phyloP scores from a whole-genome alignment of 2,797 vertebrate species.

The Chanos chanos region DNA sequence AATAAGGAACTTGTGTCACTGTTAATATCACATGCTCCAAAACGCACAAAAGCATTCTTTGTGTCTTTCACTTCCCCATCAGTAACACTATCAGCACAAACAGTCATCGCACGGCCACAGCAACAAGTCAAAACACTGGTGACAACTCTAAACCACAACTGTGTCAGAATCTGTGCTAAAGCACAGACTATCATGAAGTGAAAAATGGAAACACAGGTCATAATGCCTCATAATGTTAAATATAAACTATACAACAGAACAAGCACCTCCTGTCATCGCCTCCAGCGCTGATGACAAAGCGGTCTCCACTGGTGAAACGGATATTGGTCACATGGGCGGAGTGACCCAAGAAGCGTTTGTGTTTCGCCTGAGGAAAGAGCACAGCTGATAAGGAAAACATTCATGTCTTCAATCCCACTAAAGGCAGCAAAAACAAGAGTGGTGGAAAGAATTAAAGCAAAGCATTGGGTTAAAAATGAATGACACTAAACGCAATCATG shows the following conservation, averaged over 20 bases:
- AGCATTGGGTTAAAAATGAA: no score
- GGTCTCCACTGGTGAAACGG: constrained; percentile 90
- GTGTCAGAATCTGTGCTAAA: no score
- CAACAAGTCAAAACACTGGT: no score
- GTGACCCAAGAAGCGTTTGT: constrained; percentile 95
- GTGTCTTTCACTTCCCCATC: not conserved
- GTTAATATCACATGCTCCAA: no score
- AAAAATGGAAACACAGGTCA: not conserved
- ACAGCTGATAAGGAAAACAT: not conserved
- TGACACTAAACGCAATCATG: no score
- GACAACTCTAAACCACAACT: no score
- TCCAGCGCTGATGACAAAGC: constrained; percentile 88
- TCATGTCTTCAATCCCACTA: not conserved
- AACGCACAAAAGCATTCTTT: not conserved
- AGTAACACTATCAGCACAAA: not conserved
- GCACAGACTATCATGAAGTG: no score
- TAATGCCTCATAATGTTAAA: not conserved
- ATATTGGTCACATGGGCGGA: constrained; percentile 94
- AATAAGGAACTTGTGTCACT: no score
- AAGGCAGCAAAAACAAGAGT: not conserved
- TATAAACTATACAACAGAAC: not conserved
- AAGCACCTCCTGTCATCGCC: constrained; percentile 93
- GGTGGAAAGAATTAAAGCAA: no score
- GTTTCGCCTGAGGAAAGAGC: constrained; percentile 82
- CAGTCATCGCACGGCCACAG: not conserved